Evolutionary conservation across 1,140 invertebrate species (phyloP), one percentile per base, ranked within the genome.

Genomic region (Carcinoscorpius rotundicauda): DNA sequence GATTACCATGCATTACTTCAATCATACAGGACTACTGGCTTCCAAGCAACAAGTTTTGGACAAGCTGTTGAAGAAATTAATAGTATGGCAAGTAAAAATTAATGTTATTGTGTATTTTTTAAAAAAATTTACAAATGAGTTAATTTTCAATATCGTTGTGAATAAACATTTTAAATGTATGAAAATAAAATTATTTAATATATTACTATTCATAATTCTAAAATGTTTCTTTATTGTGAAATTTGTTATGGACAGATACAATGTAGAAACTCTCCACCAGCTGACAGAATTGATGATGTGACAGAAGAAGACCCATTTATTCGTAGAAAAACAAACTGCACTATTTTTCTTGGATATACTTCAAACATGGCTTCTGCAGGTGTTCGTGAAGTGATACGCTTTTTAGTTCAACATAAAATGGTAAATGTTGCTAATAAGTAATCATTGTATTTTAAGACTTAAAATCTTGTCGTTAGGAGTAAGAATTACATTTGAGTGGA

Each of bases 351-450:
- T 63, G 95, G 95, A 0, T 99, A 90, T 75, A 99, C 97, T 4
- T 99, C 96, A 0, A 99, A 99, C 76, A 88, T 99, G 81, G 88
- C 94, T 6, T 98, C 95, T 0, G 91, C 88, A 64, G 97, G 97
- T 29, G 78, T 98, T 58, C 78, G 97, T 72, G 97, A 99, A 70
- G 88, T 89, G 0, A 88, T 98, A 68, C 78, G 84, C 68, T 96
- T 90, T 80, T 79, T 98, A 64, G 91, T 91, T 4, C 84, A 98
- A 76, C 89, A 98, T 77, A 88, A 87, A 76, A 81, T 91, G 82
- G 86, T 85, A 72, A 73, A 72, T 71, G 4, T 66, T 63, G 5
- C 0, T 11, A 63, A 10, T 60, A 10, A 1, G 29, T 29, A 29
- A 29, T 29, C 29, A 29, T 29, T 29, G 29, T 29, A 29, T 29